Evolutionary conservation across 2,888 invertebrate genomes (phyloP), one percentile per base, ranked within the genome.

Genomic region (Xestobium rufovillosum): DNA sequence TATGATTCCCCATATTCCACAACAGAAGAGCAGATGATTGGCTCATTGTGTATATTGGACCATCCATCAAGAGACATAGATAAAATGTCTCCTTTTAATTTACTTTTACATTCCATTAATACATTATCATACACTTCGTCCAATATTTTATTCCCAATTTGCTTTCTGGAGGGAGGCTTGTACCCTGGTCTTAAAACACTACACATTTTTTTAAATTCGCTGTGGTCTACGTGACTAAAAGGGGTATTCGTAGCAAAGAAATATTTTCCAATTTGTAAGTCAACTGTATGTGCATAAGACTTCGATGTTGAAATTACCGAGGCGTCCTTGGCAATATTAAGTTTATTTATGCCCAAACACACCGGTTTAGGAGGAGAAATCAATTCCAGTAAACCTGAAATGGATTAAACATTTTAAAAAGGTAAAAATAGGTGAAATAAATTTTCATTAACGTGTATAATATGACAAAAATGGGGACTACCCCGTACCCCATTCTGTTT

Each of bases 31-130:
- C 19, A 30, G 14, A 36, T 29, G 14, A 36, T 12, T 15, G 36
- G 30, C 25, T 36, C 36, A 19, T 30, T 29, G 23, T 36, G 36
- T 13, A 36, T 36, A 19, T 36, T 36, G 29, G 25, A 25, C 30
- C 30, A 36, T 29, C 30, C 30, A 34, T 34, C 26, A 15, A 36
- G 13, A 10, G 17, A 36, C 36, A 36, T 28, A 15, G 19, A 36
- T 23, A 36, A 29, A 19, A 15, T 19, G 8, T 33, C 3, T 8
- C 28, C 25, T 15, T 27, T 12, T 29, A 36, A 13, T 36, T 30
- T 29, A 16, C 17, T 14, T 32, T 26, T 37, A 15, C 37, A 32
- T 15, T 37, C 25, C 19, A 26, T 26, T 31, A 19, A 29, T 10
- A 32, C 31, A 14, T 25, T 15, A 12, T 37, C 11, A 26, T 32